These are phyloP conservation scores for Trachelus iudaicus DNA, from an alignment of 2,888 invertebrate genomes.

Conservation along the genomic window DNA sequence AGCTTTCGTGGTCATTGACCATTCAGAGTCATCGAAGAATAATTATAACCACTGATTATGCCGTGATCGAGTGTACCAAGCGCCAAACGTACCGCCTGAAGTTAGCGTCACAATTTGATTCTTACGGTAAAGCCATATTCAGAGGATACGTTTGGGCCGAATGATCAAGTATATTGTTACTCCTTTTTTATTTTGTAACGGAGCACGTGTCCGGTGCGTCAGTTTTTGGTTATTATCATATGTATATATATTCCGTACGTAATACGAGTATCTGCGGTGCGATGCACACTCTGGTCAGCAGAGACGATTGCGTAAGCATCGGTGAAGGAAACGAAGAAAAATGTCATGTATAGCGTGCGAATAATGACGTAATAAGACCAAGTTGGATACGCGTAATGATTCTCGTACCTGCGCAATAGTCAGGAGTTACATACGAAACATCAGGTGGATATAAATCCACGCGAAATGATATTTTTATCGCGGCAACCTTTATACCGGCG, in stretches of 20 bases:
- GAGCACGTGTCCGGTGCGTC: neutral
- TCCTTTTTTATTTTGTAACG: neutral
- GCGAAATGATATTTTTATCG: neutral
- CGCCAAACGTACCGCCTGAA: too few relatives aligned
- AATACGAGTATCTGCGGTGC: neutral
- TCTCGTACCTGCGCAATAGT: neutral
- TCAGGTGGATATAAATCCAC: neutral
- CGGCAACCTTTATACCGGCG: neutral
- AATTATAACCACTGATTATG: neutral
- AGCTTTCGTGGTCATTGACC: neutral
- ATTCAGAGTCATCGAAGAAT: neutral
- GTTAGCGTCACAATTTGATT: too few relatives aligned
- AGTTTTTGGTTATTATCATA: too few relatives aligned
- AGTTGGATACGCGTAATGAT: constrained; percentile 9
- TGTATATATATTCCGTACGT: neutral
- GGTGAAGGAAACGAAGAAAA: constrained; percentile 36
- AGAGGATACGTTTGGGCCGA: too few relatives aligned
- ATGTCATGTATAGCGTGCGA: constrained; percentile 25
- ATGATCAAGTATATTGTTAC: neutral
- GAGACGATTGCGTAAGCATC: constrained; percentile 19
- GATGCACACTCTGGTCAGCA: neutral
- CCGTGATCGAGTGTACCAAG: too few relatives aligned
- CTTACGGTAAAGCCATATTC: too few relatives aligned
- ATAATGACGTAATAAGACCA: constrained; percentile 31
- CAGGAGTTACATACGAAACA: neutral